phyloP scores from a whole-genome alignment of 1,140 invertebrate genomes.

The Apis laboriosa region DNA sequence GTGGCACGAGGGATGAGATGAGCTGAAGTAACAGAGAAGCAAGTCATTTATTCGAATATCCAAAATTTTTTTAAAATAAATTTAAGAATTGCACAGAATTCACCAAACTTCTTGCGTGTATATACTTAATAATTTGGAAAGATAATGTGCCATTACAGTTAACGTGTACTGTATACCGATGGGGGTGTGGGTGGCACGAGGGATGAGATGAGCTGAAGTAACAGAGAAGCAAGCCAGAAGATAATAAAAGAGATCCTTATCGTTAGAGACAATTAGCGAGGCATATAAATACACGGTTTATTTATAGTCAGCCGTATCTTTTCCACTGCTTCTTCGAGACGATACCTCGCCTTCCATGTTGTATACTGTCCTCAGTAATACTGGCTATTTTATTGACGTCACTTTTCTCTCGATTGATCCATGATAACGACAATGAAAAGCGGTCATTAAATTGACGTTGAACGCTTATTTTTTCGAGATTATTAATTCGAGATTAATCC shows the following conservation, averaged over 20 bases:
- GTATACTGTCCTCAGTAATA: slow-evolving; percentile 61
- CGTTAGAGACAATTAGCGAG: slow-evolving; percentile 79
- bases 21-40: slow-evolving; percentile 68
- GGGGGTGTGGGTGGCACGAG: background rate
- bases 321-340: slow-evolving; percentile 51
- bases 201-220: slow-evolving; percentile 50
- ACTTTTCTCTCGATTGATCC: background rate
- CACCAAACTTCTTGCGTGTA: no score
- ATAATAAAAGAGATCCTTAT: slow-evolving; percentile 80
- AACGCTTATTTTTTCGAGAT: no score
- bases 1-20: slow-evolving; percentile 5
- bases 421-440: background rate
- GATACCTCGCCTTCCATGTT: slow-evolving; percentile 28
- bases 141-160: no score
- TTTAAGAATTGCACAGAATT: no score
- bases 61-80: no score
- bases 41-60: slow-evolving; percentile 52
- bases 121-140: no score
- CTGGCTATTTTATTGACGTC: slow-evolving; percentile 76
- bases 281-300: slow-evolving; percentile 79
- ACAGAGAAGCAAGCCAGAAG: slow-evolving; percentile 74
- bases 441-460: background rate
- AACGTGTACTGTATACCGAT: no score
- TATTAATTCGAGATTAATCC: no score
- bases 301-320: slow-evolving; percentile 77